phyloP scores from a whole-genome alignment of 2,888 invertebrate species.

The Meghimatium bilineatum region DNA sequence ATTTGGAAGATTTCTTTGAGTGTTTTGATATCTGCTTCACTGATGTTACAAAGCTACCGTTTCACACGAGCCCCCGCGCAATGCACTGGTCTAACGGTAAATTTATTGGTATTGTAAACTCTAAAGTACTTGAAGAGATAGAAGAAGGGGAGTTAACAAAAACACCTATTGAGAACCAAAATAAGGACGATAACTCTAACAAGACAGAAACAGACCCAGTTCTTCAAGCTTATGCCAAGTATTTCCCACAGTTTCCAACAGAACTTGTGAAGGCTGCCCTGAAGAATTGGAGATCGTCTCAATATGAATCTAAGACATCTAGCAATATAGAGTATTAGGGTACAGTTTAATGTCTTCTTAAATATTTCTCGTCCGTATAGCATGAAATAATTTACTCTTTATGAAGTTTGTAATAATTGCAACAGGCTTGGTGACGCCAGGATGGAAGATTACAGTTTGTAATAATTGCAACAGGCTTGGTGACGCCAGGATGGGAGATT shows the following conservation, averaged over 20 bases:
- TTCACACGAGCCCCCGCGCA: constrained; percentile 45
- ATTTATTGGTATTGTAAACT: constrained; percentile 45
- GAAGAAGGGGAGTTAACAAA: constrained; percentile 37
- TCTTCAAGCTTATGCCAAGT: constrained; percentile 4
- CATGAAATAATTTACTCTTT: no score
- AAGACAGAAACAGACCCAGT: background rate
- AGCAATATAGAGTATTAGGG: background rate
- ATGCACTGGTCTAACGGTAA: constrained; percentile 43
- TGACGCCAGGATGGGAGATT: no score
- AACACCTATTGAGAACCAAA: background rate
- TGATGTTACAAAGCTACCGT: constrained; percentile 37
- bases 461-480: no score
- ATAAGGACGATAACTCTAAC: background rate
- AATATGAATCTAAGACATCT: background rate
- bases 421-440: no score
- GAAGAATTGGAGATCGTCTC: background rate
- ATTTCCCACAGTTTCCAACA: constrained; percentile 24
- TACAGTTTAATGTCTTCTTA: no score
- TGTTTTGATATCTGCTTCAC: constrained; percentile 47
- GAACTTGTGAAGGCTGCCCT: background rate
- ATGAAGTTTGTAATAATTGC: no score
- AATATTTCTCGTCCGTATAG: no score
- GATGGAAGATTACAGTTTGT: no score
- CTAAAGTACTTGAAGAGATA: constrained; percentile 44
- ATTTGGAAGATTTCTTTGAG: constrained; percentile 40